These are phyloP conservation scores for Denticeps clupeoides DNA, from an alignment of 2,797 vertebrate genomes.

Conservation along the genomic window DNA sequence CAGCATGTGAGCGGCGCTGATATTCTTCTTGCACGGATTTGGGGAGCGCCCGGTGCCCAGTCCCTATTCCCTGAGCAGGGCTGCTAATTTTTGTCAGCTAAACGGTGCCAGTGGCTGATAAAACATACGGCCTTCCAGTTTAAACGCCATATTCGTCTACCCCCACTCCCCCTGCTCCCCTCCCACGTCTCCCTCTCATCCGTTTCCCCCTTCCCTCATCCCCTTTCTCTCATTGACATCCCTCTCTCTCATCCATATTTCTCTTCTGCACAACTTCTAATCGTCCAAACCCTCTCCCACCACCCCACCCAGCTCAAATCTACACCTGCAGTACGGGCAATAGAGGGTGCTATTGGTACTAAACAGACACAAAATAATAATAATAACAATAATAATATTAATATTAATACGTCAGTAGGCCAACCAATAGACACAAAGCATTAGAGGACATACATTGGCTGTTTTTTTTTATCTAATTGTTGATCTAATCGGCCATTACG, in stretches of 20 bases:
- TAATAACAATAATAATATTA: too few species aligned
- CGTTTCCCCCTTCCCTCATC: constrained; percentile 34
- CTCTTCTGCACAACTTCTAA: constrained; percentile 20
- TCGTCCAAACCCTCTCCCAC: constrained; percentile 8
- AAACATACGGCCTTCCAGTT: constrained; percentile 83
- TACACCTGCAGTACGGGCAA: too few species aligned
- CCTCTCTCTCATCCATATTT: constrained; percentile 4
- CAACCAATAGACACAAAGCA: too few species aligned
- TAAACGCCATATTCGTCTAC: constrained; percentile 70
- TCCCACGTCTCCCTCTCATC: constrained; percentile 38
- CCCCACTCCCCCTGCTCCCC: constrained; percentile 48
- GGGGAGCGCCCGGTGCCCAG: constrained; percentile 70
- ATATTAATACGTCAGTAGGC: too few species aligned
- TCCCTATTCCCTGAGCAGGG: constrained; percentile 80
- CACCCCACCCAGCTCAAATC: constrained; percentile 7
- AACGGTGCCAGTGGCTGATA: constrained; percentile 89
- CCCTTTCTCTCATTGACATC: too few species aligned
- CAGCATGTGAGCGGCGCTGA: constrained; percentile 91
- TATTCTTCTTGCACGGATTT: constrained; percentile 88
- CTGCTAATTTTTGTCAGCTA: constrained; percentile 80
- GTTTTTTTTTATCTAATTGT: constrained; percentile 30
- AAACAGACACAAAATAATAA: too few species aligned
- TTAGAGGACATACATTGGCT: constrained; percentile 40
- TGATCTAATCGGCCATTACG: constrained; percentile 5
- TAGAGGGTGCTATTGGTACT: constrained; percentile 69